These are phyloP conservation scores for Molanna angustata DNA, from an alignment of 2,888 invertebrate genomes.

Conservation along the genomic window DNA sequence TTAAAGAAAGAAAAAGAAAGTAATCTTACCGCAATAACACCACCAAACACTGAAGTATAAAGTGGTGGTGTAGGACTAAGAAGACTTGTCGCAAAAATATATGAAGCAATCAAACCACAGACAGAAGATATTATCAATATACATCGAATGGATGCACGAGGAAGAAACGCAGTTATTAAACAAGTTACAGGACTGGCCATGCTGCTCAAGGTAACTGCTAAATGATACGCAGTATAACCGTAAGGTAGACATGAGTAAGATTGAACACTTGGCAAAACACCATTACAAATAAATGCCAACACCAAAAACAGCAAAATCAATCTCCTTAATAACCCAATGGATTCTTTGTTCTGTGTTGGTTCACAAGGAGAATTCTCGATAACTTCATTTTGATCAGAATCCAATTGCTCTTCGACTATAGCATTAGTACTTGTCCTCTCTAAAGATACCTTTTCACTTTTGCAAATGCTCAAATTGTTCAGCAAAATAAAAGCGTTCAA, in stretches of 20 bases:
- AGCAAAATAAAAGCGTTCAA: constrained; percentile 62
- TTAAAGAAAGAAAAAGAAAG: too few relatives aligned
- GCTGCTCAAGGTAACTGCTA: constrained; percentile 71
- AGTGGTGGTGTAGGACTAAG: constrained; percentile 58
- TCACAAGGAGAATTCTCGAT: background rate
- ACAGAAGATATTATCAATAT: constrained; percentile 51
- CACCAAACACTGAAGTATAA: constrained; percentile 46
- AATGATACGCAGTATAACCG: constrained; percentile 73
- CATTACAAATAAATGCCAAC: constrained; percentile 64
- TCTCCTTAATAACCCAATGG: constrained; percentile 2
- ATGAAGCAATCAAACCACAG: constrained; percentile 56
- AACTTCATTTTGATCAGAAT: background rate
- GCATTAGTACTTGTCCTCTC: constrained; percentile 1
- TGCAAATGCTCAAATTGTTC: constrained; percentile 36
- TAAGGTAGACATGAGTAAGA: constrained; percentile 81
- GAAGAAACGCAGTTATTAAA: constrained; percentile 60
- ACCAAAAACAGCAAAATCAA: constrained; percentile 39
- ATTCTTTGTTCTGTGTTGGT: constrained; percentile 4
- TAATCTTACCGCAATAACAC: constrained; percentile 48
- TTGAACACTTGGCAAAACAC: constrained; percentile 76
- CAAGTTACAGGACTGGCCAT: constrained; percentile 81
- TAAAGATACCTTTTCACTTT: constrained; percentile 33
- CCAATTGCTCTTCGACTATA: background rate
- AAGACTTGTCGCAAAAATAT: constrained; percentile 68
- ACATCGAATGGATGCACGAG: constrained; percentile 48